These are phyloP conservation scores for Caenorhabditis japonica DNA, from an alignment of 2,888 invertebrate species.

Conservation along the genomic window DNA sequence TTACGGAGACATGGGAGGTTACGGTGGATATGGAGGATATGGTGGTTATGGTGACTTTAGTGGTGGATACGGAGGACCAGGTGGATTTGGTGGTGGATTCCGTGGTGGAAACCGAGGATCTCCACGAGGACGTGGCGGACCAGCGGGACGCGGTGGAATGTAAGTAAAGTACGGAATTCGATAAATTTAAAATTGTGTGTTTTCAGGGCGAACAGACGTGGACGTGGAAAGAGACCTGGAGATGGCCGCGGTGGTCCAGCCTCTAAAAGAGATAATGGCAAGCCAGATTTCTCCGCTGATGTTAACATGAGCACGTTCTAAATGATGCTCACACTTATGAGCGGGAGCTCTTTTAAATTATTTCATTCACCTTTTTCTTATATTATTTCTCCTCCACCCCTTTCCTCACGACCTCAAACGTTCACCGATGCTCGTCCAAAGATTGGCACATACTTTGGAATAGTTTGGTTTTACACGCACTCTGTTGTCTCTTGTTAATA, in stretches of 20 bases:
- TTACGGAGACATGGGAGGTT: constrained; percentile 2
- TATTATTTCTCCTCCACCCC: background rate
- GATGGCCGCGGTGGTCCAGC: constrained; percentile 72
- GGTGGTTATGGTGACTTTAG: constrained; percentile 30
- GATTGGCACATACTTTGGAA: constrained; percentile 27
- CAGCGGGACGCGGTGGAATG: constrained; percentile 45
- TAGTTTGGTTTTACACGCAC: constrained; percentile 21
- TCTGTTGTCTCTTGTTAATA: constrained; percentile 24
- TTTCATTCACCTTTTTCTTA: background rate
- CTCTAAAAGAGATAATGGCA: constrained; percentile 71
- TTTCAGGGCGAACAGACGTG: constrained; percentile 45
- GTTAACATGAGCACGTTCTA: constrained; percentile 68
- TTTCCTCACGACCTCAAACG: constrained; percentile 47
- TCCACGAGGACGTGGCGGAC: constrained; percentile 46
- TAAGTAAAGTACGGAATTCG: constrained; percentile 1
- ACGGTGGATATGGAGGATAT: constrained; percentile 54
- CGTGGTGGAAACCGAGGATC: constrained; percentile 52
- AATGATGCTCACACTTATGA: constrained; percentile 12
- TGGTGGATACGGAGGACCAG: constrained; percentile 42
- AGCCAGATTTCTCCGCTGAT: constrained; percentile 70
- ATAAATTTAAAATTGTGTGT: constrained; percentile 3
- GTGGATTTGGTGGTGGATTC: constrained; percentile 34
- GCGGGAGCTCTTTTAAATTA: constrained; percentile 10
- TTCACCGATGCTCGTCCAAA: constrained; percentile 30
- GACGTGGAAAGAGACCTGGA: constrained; percentile 71